These are phyloP conservation scores for Aythya baeri DNA, from an alignment of 2,113 vertebrate genomes.

Conservation along the genomic window DNA sequence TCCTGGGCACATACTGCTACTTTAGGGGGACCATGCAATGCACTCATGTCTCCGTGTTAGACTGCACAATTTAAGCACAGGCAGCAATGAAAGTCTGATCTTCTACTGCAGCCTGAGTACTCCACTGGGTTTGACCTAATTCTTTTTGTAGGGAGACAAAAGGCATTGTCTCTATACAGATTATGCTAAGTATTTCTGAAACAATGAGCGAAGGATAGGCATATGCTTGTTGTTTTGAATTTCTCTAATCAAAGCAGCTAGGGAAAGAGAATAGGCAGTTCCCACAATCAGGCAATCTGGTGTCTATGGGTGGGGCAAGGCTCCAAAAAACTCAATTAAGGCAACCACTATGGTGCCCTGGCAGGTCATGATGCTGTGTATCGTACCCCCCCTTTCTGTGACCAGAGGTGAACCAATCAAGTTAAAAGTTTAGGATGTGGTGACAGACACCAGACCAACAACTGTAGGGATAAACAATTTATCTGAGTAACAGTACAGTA, in stretches of 20 bases:
- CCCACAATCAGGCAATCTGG: not conserved
- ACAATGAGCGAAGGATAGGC: not conserved
- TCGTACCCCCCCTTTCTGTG: not conserved
- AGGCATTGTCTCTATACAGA: not conserved
- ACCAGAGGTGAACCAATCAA: not conserved
- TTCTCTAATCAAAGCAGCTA: not conserved
- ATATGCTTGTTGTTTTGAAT: not conserved
- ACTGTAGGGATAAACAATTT: not conserved
- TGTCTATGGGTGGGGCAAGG: not conserved
- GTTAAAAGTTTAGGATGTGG: not conserved
- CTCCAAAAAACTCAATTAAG: not conserved
- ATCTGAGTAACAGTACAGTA: not conserved
- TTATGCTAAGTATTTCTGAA: not conserved
- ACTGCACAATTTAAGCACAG: not conserved
- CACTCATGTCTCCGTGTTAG: not conserved
- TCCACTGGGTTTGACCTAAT: not conserved
- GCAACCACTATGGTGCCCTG: not conserved
- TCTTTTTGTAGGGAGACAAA: not conserved
- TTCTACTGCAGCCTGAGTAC: not conserved
- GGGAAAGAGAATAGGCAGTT: not conserved
- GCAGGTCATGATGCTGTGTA: not conserved
- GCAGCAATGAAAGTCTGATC: not conserved
- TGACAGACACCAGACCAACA: not conserved
- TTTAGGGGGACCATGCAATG: fast-evolving
- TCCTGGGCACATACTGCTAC: not conserved